Evolutionary conservation across 2,797 vertebrate genomes (phyloP), one percentile per base, ranked within the genome.

Genomic region (Phrynocephalus vlangalii): DNA sequence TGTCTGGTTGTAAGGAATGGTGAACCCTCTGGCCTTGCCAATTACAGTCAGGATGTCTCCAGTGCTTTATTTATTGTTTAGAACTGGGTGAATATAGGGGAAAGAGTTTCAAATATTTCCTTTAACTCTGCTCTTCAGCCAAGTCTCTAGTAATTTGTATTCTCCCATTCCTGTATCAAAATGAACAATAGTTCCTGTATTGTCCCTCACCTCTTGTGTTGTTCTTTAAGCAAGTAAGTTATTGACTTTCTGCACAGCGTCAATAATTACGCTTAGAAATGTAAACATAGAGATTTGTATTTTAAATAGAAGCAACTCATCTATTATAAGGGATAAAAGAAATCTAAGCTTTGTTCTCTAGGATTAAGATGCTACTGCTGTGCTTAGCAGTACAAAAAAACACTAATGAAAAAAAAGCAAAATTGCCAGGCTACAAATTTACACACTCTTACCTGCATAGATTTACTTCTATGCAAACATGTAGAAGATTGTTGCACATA

Each of bases 21-120:
- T 68, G 56, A 92, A 90, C 30, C 86, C 87, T 88, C 82, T 10
- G 82, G 86, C 89, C 66, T 80, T 93, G 91, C 82, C 91, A 91
- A 83, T 82, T 87, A 91, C 0, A 2, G 91, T 50, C 44, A 93
- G 60, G 86, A 89, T 80, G 63, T 90, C 87, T 92, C 79, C 82
- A 91, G 3, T 73, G 83, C 63, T 90, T 89, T 83, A 84, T 87
- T 85, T 90, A n/a, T 72, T 89, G 33, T 91, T 91, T 84, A 60
- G 66, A 91, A 72, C 33, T 63, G 52, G 2, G 63, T 78, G 82
- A 66, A 16, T 56, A 71, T 63, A 93, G 88, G 11, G 0, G 63
- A 85, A 80, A 20, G 79, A 33, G 52, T 7, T 93, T 87, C 86
- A 93, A 94, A 89, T 68, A 83, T 0, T 0, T 89, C 86, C 76